Base-by-base conservation (phyloP, 2,888 invertebrate genomes). In the Phorcus lineatus region DNA sequence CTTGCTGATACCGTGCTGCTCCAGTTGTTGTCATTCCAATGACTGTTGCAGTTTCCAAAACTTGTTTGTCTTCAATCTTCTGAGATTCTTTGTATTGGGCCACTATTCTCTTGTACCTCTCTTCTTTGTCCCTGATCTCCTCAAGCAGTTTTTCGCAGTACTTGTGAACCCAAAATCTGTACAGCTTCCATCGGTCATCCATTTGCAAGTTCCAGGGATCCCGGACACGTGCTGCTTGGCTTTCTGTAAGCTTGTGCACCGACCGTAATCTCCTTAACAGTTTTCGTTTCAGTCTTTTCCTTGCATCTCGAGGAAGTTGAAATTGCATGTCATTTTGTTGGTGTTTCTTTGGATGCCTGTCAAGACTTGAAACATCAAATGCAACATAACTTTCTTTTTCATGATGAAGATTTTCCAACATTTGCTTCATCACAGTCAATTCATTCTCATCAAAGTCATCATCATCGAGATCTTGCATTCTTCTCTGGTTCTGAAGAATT, bases 131-230 rank as follows among this genome's bases (percentile, higher is more conserved):
- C 19, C 80, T 55, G 2, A 90, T 85, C 13, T 86, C 82, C 3
- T 83, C 80, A 9, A 80, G 67, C 17, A 78, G 74, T 78, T 82
- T 81, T 7, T 76, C 70, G 36, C 83, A 80, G 81, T 86, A 87
- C 22, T 79, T 11, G 7, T 82, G 31, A 9, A 91, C 84, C 94
- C 94, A 94, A 70, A 84, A 83, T 17, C 91, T 88, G 84, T 94
- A 94, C 28, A 94, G 83, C 24, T 89, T 91, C 94, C 94, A 95
- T 81, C 94, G 91, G 0, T 92, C 86, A 6, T 82, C 17, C 53
- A 89, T 85, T 36, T 85, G 76, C 28, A 92, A 82, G 66, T 84
- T 82, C 87, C 92, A 87, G 7, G 90, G 86, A 87, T 88, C 86
- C 6, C 47, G 7, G 16, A 91, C 77, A 6, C 62, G 13, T 0